Evolutionary conservation across 2,113 vertebrate species (phyloP).

Genomic region (Sus scrofa): T2T-Sscrofa CM000816.6:72834501-72835000

Average conservation of each 20-base stretch:
- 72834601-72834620: not conserved
- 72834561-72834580: not conserved
- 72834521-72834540: not conserved
- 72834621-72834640: not conserved
- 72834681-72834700: not conserved
- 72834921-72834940: constrained; percentile 32
- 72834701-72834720: not conserved
- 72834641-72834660: not conserved
- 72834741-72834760: not conserved
- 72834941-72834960: not conserved
- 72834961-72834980: constrained; percentile 4
- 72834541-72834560: not conserved
- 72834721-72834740: not conserved
- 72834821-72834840: constrained; percentile 29
- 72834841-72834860: not conserved
- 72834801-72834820: not conserved
- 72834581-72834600: not conserved
- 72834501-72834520: not conserved
- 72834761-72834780: not conserved
- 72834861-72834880: not conserved
- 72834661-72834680: constrained; percentile 16
- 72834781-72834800: not conserved
- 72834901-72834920: constrained; percentile 21
- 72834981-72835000: constrained; percentile 10
- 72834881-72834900: constrained; percentile 48